These are phyloP conservation scores for Dicrostonyx torquatus DNA, from an alignment of 2,797 vertebrate genomes.

Conservation along the genomic window DNA sequence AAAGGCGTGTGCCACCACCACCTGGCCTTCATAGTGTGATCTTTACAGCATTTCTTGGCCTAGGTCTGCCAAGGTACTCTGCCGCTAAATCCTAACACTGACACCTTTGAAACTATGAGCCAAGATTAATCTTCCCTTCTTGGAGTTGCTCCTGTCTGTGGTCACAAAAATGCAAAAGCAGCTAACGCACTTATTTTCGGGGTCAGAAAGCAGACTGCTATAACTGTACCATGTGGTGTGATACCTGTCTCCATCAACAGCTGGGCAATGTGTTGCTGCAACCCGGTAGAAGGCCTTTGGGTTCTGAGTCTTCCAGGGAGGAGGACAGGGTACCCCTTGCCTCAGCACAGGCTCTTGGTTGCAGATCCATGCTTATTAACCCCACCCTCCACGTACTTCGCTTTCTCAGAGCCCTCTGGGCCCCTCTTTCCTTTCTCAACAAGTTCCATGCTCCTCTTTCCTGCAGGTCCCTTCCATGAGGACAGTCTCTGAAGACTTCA, in stretches of 20 bases:
- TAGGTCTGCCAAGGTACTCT: not conserved
- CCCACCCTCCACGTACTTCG: rapidly evolving
- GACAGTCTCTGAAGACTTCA: not conserved
- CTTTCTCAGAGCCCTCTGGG: not conserved
- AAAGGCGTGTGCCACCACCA: too few species aligned
- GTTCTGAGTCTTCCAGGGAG: not conserved
- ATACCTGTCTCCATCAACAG: not conserved
- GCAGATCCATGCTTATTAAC: not conserved
- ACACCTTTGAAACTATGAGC: not conserved
- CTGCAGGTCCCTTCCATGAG: not conserved
- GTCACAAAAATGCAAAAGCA: too few species aligned
- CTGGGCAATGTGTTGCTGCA: not conserved
- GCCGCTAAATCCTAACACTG: not conserved
- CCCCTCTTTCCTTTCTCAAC: not conserved
- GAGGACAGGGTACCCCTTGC: not conserved
- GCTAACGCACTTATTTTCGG: not conserved
- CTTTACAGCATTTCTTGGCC: not conserved
- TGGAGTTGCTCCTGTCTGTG: too few species aligned
- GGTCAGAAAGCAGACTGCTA: not conserved
- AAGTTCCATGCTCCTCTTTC: not conserved
- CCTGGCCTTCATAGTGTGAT: not conserved
- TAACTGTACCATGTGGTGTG: not conserved
- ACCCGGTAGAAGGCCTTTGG: rapidly evolving
- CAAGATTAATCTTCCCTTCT: too few species aligned
- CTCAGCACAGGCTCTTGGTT: not conserved